Percentiles rank a stretch among this genome's conserved stretches.
phyloP scores from a whole-genome alignment of 2,888 invertebrate genomes.

The Ctenicera cuprea region DNA sequence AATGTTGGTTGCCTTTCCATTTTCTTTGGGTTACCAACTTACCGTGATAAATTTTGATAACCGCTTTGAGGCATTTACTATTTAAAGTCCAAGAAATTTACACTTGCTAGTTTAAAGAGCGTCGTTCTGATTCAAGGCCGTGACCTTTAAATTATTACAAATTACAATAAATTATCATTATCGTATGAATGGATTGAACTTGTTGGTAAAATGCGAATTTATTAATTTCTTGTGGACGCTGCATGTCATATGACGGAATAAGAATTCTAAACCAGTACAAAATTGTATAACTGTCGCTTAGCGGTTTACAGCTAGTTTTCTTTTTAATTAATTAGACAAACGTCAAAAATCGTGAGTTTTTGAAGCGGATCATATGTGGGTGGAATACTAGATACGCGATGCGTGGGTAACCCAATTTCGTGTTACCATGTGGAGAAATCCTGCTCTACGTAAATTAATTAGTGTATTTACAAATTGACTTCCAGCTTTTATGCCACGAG shows the following conservation, averaged over 20 bases:
- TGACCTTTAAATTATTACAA: constrained; percentile 20
- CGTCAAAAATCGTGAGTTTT: neutral
- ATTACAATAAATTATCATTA: constrained; percentile 11
- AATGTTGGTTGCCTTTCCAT: too few species aligned
- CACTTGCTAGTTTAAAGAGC: constrained; percentile 3
- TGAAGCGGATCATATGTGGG: neutral
- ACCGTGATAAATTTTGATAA: too few species aligned
- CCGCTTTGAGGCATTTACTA: neutral
- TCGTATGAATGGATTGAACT: constrained; percentile 3
- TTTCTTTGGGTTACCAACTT: too few species aligned
- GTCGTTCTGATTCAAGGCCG: constrained; percentile 21
- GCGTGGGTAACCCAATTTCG: constrained; percentile 16
- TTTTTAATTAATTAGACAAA: neutral
- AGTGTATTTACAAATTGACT: neutral
- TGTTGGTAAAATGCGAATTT: constrained; percentile 4
- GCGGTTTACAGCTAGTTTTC: too few species aligned
- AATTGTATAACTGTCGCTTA: neutral
- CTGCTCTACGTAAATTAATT: constrained; percentile 19
- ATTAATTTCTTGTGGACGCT: neutral
- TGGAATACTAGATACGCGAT: neutral
- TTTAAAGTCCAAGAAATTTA: constrained; percentile 9
- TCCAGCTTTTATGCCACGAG: neutral
- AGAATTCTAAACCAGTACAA: neutral
- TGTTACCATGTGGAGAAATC: neutral
- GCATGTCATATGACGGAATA: neutral